Conservation (phyloP, 2,113 vertebrate species). For the Oxyruncus cristatus region DNA sequence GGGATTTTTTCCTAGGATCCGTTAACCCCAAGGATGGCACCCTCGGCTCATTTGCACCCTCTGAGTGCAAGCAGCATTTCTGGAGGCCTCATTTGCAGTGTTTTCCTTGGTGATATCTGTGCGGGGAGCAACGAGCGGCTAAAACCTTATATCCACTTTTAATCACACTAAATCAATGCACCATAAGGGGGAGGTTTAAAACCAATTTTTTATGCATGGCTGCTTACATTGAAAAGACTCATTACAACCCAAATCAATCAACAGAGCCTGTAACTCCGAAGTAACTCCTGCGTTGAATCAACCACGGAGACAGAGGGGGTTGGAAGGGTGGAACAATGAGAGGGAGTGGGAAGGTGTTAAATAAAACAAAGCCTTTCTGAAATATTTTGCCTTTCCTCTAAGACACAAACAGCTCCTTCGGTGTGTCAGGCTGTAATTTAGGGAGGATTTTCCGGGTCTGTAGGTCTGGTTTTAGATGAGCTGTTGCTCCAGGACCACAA, state of each 20-base stretch:
- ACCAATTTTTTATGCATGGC: neutral
- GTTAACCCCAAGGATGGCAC: neutral
- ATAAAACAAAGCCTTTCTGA: neutral
- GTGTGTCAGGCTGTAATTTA: neutral
- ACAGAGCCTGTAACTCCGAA: constrained; percentile 3
- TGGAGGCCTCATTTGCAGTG: neutral
- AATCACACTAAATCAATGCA: neutral
- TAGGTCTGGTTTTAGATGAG: neutral
- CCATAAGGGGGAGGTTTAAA: constrained; percentile 9
- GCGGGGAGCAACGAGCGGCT: neutral
- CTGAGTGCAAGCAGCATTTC: neutral
- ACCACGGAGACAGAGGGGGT: neutral
- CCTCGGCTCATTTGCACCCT: neutral
- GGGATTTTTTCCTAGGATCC: neutral
- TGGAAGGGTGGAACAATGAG: neutral
- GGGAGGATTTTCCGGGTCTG: neutral
- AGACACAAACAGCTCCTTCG: neutral
- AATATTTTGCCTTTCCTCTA: neutral
- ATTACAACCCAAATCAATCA: constrained; percentile 34
- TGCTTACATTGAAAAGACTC: neutral
- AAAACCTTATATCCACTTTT: neutral
- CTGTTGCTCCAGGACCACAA: constrained; percentile 6
- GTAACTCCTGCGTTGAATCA: constrained; percentile 14
- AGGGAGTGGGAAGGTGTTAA: neutral
- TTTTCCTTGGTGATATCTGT: neutral